These are phyloP conservation scores for Drosophila borborema DNA, from an alignment of 2,888 invertebrate species.

Conservation along the genomic window DNA sequence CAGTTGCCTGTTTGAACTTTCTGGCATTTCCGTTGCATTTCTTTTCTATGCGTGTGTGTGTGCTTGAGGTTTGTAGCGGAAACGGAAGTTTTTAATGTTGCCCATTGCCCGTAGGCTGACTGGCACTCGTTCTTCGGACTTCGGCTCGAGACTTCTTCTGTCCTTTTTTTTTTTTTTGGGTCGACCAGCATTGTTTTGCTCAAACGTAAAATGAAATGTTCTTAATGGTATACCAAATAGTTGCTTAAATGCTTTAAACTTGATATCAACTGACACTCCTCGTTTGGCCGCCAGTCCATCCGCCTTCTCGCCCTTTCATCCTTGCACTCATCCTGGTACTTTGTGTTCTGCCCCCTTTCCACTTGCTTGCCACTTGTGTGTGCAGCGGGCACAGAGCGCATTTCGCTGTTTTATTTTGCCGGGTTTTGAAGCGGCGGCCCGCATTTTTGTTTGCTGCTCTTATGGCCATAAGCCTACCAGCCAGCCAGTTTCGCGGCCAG, in stretches of 20 bases:
- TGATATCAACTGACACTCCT: slow-evolving; percentile 23
- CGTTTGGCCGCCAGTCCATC: not conserved
- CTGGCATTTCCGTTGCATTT: slow-evolving; percentile 80
- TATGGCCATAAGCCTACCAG: slow-evolving; percentile 65
- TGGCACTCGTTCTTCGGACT: slow-evolving; percentile 33
- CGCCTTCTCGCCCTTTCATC: not conserved
- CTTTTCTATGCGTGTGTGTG: slow-evolving; percentile 50
- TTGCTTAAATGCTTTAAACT: slow-evolving; percentile 54
- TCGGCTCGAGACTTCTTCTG: slow-evolving; percentile 21
- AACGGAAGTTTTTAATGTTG: slow-evolving; percentile 81
- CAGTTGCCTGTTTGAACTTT: slow-evolving; percentile 72
- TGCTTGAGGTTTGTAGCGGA: slow-evolving; percentile 42
- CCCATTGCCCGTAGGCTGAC: slow-evolving; percentile 57
- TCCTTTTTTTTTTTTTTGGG: not conserved
- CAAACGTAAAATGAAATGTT: slow-evolving; percentile 65
- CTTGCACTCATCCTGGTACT: not conserved
- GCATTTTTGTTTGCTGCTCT: slow-evolving; percentile 71
- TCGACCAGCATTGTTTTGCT: slow-evolving; percentile 58
- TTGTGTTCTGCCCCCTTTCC: not conserved
- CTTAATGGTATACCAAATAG: slow-evolving; percentile 40
- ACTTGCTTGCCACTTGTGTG: slow-evolving; percentile 3
- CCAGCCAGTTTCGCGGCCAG: slow-evolving; percentile 47
- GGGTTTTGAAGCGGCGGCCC: slow-evolving; percentile 60
- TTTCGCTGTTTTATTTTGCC: slow-evolving; percentile 59
- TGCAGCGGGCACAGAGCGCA: slow-evolving; percentile 58